Evolutionary conservation across 2,888 invertebrate genomes (phyloP).

Genomic region (Eupithecia pulchellata): DNA sequence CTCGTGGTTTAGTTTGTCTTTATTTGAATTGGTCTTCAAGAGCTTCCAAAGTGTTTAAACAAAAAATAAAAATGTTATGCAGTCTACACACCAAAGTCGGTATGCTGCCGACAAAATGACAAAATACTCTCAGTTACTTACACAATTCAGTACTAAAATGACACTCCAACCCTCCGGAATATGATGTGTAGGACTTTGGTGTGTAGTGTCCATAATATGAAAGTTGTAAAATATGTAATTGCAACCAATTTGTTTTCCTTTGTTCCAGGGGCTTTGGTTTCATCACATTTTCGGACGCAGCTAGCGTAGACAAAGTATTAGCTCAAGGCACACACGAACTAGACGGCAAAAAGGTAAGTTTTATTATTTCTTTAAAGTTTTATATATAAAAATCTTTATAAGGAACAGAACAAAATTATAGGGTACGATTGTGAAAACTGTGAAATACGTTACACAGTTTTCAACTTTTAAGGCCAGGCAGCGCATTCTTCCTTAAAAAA

Average conservation of each 20-base stretch:
- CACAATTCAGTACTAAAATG: background rate
- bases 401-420: too few relatives aligned
- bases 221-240: background rate
- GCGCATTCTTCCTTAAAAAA: too few relatives aligned
- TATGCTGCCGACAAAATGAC: background rate
- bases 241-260: slow-evolving; percentile 42
- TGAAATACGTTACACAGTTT: too few relatives aligned
- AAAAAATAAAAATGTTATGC: background rate
- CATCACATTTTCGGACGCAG: slow-evolving; percentile 99
- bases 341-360: slow-evolving; percentile 99
- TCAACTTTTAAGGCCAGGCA: too few relatives aligned
- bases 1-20: background rate
- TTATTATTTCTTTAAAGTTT: background rate
- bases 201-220: background rate
- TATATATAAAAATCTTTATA: too few relatives aligned
- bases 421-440: too few relatives aligned
- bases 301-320: slow-evolving; percentile 99
- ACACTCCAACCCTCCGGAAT: background rate
- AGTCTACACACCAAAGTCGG: background rate
- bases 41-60: background rate
- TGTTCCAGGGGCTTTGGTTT: slow-evolving; percentile 98
- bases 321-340: slow-evolving; percentile 99
- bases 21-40: background rate
- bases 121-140: background rate
- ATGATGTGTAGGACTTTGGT: background rate